Evolutionary conservation across 2,113 vertebrate species (phyloP).

Genomic region (Fregata magnificens): DNA sequence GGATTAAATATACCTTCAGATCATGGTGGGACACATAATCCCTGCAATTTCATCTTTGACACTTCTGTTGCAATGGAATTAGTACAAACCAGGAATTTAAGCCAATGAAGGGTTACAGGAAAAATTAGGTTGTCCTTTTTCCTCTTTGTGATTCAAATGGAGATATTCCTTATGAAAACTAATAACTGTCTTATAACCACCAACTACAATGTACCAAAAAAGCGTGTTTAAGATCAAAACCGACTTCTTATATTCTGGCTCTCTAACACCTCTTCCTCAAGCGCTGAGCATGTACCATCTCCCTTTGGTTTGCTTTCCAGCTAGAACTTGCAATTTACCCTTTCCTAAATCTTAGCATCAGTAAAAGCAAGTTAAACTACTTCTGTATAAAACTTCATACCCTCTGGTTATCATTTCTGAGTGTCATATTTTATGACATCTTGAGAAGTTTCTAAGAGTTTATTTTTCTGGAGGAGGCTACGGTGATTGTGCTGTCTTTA

Average conservation of each 20-base stretch:
- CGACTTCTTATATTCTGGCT: background rate
- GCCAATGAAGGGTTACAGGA: background rate
- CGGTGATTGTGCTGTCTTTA: background rate
- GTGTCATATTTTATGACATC: background rate
- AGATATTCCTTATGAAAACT: background rate
- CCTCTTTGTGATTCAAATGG: background rate
- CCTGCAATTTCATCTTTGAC: background rate
- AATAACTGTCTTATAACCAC: background rate
- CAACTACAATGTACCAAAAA: background rate
- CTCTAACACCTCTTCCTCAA: fast-evolving
- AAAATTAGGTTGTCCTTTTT: background rate
- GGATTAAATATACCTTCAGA: background rate
- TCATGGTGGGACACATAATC: background rate
- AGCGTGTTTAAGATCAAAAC: background rate
- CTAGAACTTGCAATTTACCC: background rate
- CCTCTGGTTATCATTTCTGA: background rate
- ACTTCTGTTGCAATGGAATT: background rate
- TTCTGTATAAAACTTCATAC: background rate
- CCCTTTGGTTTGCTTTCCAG: background rate
- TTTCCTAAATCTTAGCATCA: background rate
- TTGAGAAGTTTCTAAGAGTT: background rate
- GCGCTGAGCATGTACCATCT: fast-evolving
- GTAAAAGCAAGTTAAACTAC: background rate
- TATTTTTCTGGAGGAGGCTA: background rate
- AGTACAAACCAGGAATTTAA: background rate